Conservation (phyloP, 2,797 vertebrate genomes). For the Epinephelus malabaricus region DNA sequence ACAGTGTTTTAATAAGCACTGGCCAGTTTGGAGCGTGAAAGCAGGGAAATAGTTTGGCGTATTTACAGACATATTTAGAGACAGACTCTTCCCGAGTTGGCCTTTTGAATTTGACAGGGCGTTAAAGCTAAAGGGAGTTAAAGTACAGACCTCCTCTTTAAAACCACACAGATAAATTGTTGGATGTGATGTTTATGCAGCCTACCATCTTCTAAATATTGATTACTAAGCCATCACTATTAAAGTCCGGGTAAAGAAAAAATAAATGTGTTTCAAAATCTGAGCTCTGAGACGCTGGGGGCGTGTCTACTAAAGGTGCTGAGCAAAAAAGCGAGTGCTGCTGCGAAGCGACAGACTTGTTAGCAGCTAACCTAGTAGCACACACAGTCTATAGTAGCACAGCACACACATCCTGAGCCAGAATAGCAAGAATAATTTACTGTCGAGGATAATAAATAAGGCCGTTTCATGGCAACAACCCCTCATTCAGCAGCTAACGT, state of each 20-base stretch:
- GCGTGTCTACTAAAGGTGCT: no score
- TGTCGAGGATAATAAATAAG: no score
- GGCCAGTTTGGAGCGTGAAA: conserved; percentile 28
- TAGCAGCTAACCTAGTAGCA: no score
- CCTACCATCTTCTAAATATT: conserved; percentile 12
- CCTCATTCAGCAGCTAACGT: no score
- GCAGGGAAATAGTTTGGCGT: conserved; percentile 21
- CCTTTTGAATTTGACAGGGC: conserved; percentile 22
- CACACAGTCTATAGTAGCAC: no score
- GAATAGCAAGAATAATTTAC: no score
- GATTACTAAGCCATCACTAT: conserved; percentile 9
- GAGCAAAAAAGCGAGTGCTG: no score
- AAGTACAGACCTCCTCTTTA: conserved; percentile 6
- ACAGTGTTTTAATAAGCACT: conserved; percentile 61
- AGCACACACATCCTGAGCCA: no score
- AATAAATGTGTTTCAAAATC: no score
- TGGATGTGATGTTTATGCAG: conserved; percentile 25
- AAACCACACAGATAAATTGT: conserved; percentile 28
- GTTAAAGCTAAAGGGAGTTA: conserved; percentile 4
- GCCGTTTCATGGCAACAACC: no score
- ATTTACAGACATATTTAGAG: conserved; percentile 24
- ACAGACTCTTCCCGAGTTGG: conserved; percentile 13
- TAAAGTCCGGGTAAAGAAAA: background rate
- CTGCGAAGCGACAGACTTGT: no score
- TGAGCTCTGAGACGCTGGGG: no score